Base-by-base conservation (phyloP, 2,113 vertebrate genomes). In the Bombycilla garrulus region DNA sequence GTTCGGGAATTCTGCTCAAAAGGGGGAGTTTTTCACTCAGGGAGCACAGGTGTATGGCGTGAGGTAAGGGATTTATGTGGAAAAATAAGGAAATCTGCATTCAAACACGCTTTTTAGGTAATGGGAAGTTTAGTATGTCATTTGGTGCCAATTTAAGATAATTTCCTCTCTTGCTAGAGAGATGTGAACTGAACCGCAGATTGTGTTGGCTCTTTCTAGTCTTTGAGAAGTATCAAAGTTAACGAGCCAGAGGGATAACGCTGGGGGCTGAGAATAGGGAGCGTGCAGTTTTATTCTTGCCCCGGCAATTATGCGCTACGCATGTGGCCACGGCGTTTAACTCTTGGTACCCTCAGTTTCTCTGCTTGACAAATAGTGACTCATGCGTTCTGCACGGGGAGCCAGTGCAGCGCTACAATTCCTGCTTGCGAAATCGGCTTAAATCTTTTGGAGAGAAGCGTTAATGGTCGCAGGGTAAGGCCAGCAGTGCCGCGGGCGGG, bases 121-220 rank as follows among this genome's bases (percentile, higher is more conserved):
- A 93, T 71, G 73, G 56, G 64, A 95, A 91, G 87, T 86, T 92
- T 58, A 72, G 74, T 31, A 28, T 90, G 70, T 90, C 74, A 92
- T 93, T 91, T 77, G 71, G 50, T 91, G 73, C 65, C 81, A 71
- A 91, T 90, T 90, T 53, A 72, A 44, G 78, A 16, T 90, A 76
- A 76, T 92, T 90, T 90, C 13, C 10, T 42, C 77, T 61, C 74
- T 35, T 36, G 74, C 62, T 58, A 77, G 58, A 72, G 66, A 53
- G 66, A 85, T 18, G 53, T 76, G 93, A 87, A 57, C 60, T 3
- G 76, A 88, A 57, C 56, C 15, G 8, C 90, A 47, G 79, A 42
- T 11, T 5, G 87, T 2, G 28, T 60, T 78, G 58, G 86, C 86
- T 54, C 66, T 79, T 85, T 83, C 62, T 56, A 53, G 33, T 36